Percentiles rank a stretch among this genome's conserved stretches.
phyloP scores from a whole-genome alignment of 2,888 invertebrate genomes.

The Allophyes oxyacanthae region DNA sequence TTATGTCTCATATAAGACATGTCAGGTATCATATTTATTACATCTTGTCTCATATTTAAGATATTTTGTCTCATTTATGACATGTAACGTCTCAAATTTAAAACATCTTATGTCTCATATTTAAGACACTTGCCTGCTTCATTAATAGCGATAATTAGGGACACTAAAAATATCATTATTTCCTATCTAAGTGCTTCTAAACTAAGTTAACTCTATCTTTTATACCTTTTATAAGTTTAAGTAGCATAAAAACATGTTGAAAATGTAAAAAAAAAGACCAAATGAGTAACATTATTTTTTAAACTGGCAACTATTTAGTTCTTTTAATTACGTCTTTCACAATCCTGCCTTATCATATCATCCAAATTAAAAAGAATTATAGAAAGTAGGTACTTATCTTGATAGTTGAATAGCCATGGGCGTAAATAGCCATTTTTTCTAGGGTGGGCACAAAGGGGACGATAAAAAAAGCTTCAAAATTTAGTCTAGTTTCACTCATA shows the following conservation, averaged over 20 bases:
- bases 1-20: too few relatives aligned
- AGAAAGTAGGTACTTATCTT: too few relatives aligned
- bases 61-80: too few relatives aligned
- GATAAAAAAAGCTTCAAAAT: too few relatives aligned
- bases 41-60: conserved; percentile 11
- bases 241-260: conserved; percentile 20
- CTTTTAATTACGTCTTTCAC: too few relatives aligned
- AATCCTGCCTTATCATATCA: too few relatives aligned
- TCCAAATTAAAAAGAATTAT: too few relatives aligned
- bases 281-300: conserved; percentile 1
- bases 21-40: too few relatives aligned
- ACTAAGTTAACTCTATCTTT: conserved; percentile 26
- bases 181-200: conserved; percentile 14
- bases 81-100: neutral
- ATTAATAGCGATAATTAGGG: conserved; percentile 1
- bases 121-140: conserved; percentile 11
- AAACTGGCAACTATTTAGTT: conserved; percentile 14
- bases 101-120: neutral
- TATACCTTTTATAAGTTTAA: conserved; percentile 38
- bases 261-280: conserved; percentile 23
- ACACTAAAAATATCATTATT: conserved; percentile 9
- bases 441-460: too few relatives aligned
- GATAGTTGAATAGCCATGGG: too few relatives aligned
- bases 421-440: too few relatives aligned
- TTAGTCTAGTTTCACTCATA: too few relatives aligned